These are phyloP conservation scores for Eurois occulta DNA, from an alignment of 2,888 invertebrate genomes.

Conservation along the genomic window DNA sequence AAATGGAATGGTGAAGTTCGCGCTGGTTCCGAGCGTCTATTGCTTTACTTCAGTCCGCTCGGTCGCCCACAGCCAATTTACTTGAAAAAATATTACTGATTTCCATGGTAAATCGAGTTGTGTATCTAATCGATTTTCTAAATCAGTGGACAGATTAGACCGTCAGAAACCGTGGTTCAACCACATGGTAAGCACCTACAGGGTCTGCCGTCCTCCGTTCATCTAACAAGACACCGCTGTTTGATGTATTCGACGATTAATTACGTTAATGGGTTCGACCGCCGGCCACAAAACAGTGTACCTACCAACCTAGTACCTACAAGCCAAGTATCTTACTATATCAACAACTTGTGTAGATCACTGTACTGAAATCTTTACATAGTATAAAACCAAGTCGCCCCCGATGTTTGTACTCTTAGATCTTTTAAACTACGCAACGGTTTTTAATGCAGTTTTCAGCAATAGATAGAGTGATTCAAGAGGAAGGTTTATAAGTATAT, in stretches of 20 bases:
- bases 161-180: neutral
- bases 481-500: no score
- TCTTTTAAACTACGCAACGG: no score
- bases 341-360: neutral
- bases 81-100: no score
- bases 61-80: no score
- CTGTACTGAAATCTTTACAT: neutral
- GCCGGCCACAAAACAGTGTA: neutral
- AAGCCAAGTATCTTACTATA: neutral
- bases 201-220: neutral
- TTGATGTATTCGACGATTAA: slow-evolving; percentile 39
- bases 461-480: no score
- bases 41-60: no score
- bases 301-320: neutral
- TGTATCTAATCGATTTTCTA: neutral
- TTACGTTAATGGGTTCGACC: slow-evolving; percentile 29
- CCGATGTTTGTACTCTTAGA: no score
- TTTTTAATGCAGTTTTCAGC: no score
- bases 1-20: no score
- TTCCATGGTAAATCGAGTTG: neutral
- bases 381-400: no score
- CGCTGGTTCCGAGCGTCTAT: no score
- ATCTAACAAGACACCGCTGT: slow-evolving; percentile 24
- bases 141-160: neutral
- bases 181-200: neutral